Evolutionary conservation across 2,797 vertebrate species (phyloP).

Genomic region (Enteromius anoplus): DNA sequence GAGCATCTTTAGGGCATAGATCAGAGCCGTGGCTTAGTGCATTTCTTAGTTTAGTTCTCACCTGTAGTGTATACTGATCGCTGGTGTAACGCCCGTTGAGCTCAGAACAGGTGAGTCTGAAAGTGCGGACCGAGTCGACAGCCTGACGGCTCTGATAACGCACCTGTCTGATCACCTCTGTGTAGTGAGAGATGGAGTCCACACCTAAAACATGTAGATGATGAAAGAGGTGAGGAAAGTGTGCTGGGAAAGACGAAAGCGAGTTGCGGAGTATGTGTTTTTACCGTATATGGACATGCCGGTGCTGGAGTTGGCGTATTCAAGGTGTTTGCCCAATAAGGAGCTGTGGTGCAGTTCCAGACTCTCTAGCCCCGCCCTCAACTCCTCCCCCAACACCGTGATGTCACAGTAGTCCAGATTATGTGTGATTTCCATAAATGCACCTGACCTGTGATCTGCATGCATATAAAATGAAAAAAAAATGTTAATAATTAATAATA

Average conservation of each 20-base stretch:
- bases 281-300: slow-evolving; percentile 96
- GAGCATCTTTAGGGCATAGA: background rate
- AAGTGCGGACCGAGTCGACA: slow-evolving; percentile 78
- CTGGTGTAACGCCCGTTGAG: slow-evolving; percentile 94
- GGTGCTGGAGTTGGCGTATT: slow-evolving; percentile 91
- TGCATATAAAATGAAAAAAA: slow-evolving; percentile 61
- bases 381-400: slow-evolving; percentile 87
- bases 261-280: background rate
- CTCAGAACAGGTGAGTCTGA: slow-evolving; percentile 92
- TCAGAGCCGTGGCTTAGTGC: background rate
- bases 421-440: slow-evolving; percentile 89
- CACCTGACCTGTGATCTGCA: slow-evolving; percentile 76
- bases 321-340: slow-evolving; percentile 89
- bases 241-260: background rate
- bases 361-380: slow-evolving; percentile 85
- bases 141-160: slow-evolving; percentile 84
- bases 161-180: slow-evolving; percentile 88
- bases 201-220: slow-evolving; percentile 80
- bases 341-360: slow-evolving; percentile 81
- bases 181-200: slow-evolving; percentile 91
- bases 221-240: background rate
- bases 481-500: background rate
- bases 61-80: slow-evolving; percentile 94
- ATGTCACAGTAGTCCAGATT: slow-evolving; percentile 96
- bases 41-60: slow-evolving; percentile 63